Evolutionary conservation across 1,140 invertebrate genomes (phyloP), one percentile per base, ranked within the genome.

Genomic region (Nomia melanderi): DNA sequence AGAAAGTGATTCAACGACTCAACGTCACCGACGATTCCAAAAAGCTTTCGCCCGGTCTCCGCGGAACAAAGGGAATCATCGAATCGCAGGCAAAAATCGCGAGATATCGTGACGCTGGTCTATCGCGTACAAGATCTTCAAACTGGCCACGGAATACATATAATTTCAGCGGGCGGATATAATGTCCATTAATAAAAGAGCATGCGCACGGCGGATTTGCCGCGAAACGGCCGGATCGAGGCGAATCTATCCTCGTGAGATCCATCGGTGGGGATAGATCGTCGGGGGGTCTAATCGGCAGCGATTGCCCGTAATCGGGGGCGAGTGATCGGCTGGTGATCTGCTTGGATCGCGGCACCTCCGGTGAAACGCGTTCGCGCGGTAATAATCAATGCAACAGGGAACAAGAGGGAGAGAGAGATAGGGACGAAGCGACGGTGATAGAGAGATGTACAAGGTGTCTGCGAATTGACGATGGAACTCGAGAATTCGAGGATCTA

Each of bases 371-470:
- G 57, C 57, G 77, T 83, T 83, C 69, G 39, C 77, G 71, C 57
- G 44, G 73, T 84, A 84, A 84, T 81, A 76, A 85, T 75, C 82
- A 78, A 84, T 66, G 67, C n/a, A 23, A 44, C 11, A 9, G 36
- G 36, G 36, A 39, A 11, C 8, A 11, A 39, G 36, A 39, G 36
- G 1, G 6, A 39, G 36, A 39, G 36, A 39, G 2, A 39, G 36
- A 39, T 7, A 39, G 36, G 11, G 36, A 39, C 8, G 11, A 11
- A 39, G 36, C 8, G 36, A 39, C 8, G 11, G 36, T 9, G 36
- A 0, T 7, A 39, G 36, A 39, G 36, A 1, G 36, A 7, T 39
- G 36, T 39, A 7, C 36, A 39, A 39, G n/a, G n/a, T n/a, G n/a
- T n/a, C n/a, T n/a, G n/a, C n/a, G n/a, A n/a, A n/a, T n/a, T n/a